Percentiles rank a stretch among this genome's conserved stretches.
Conservation (phyloP, 2,113 vertebrate species). For the Eidolon helvum region DNA sequence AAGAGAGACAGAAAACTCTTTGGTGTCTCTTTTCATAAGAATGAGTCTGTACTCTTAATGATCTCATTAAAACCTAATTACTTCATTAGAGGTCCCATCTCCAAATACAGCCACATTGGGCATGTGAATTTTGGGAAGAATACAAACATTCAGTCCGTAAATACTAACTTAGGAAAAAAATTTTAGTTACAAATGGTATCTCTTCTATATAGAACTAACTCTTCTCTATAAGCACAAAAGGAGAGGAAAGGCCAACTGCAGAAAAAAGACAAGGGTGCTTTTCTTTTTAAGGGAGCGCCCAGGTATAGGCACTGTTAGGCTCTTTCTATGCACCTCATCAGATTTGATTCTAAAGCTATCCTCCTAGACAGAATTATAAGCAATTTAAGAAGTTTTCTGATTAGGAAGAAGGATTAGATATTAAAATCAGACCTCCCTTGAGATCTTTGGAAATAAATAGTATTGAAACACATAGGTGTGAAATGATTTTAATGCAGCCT, state of each 20-base stretch:
- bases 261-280: neutral
- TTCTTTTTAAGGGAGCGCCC: neutral
- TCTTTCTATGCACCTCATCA: neutral
- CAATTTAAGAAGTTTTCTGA: neutral
- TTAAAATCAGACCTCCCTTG: neutral
- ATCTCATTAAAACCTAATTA: neutral
- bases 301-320: neutral
- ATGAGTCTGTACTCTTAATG: neutral
- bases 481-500: neutral
- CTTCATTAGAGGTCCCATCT: neutral
- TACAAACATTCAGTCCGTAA: neutral
- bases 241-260: neutral
- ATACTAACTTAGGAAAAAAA: neutral
- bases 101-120: neutral
- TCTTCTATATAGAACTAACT: neutral
- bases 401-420: neutral
- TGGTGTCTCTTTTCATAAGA: neutral
- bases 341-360: neutral
- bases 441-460: conserved; percentile 4
- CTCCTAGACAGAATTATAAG: neutral
- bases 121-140: neutral
- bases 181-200: neutral
- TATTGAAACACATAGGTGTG: neutral
- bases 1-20: neutral
- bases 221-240: neutral